A percentile compares a stretch with the other conserved stretches of the same genome.
phyloP scores from a whole-genome alignment of 2,797 vertebrate species.

The Poecilia gillii region DNA sequence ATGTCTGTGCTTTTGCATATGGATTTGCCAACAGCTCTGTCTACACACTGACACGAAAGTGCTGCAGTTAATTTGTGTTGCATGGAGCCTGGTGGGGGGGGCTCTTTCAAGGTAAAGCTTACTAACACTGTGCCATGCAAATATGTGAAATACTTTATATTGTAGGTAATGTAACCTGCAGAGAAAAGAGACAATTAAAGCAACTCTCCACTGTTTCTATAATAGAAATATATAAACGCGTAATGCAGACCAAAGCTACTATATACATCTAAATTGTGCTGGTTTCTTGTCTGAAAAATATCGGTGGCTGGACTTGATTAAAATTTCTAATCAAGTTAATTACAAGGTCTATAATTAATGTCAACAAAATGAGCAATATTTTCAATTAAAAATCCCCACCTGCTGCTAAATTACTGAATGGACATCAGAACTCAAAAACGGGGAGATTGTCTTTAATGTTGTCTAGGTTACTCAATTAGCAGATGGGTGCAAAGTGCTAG shows the following conservation, averaged over 20 bases:
- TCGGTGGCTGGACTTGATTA: too few species aligned
- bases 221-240: not conserved
- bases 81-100: not conserved
- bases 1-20: not conserved
- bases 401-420: too few species aligned
- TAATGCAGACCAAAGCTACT: not conserved
- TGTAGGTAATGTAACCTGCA: not conserved
- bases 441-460: too few species aligned
- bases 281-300: conserved; percentile 3
- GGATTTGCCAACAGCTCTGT: not conserved
- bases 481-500: too few species aligned
- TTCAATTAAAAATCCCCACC: too few species aligned
- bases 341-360: too few species aligned
- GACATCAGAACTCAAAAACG: too few species aligned
- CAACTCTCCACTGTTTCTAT: not conserved
- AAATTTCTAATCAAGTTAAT: too few species aligned
- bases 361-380: too few species aligned
- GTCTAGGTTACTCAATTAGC: too few species aligned
- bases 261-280: conserved; percentile 8
- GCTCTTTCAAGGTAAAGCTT: conserved; percentile 1
- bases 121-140: not conserved
- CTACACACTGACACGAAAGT: not conserved
- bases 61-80: not conserved
- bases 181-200: conserved; percentile 3
- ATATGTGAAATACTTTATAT: conserved; percentile 6